Evolutionary conservation across 2,888 invertebrate species (phyloP), one percentile per base, ranked within the genome.

Genomic region (Caenorhabditis plicata): DNA sequence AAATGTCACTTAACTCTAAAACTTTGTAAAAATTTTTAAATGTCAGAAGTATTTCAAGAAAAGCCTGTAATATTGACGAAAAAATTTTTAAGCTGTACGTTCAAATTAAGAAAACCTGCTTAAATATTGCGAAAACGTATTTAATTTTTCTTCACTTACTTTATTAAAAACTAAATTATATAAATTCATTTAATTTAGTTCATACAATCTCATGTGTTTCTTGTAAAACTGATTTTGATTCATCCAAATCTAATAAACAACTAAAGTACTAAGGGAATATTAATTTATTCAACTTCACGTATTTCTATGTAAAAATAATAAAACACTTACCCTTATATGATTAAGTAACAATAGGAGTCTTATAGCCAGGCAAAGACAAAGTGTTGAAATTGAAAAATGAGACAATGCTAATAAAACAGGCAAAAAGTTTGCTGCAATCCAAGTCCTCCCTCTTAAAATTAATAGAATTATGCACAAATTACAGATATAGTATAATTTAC

Each of bases 351-450:
- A 38, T 11, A 68, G 55, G 0, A 71, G 40, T 8, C 71, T 47
- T 17, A 64, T 38, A 1, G 65, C 53, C 27, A 71, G 67, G 31
- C 68, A 69, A 2, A 69, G 41, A 15, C 53, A 56, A 0, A 67
- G 26, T 0, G 64, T 56, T 5, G 67, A 57, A 3, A 71, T 58
- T 7, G 63, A 55, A 40, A 71, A 71, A 29, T 71, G 68, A 42
- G 64, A 67, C 1, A 68, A 50, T 11, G 64, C 64, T 5, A 63
- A 38, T 15, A 71, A 41, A 11, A 64, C 56, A 15, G 67, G 69
- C 29, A 69, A 31, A 31, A 69, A 67, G 35, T 69, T 69, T 27
- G 67, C 61, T 25, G 64, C 58, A 13, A 66, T 62, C 66, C 66
- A 69, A 1, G 64, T 67, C 44, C 56, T 51, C 2, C 71, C 71